These are phyloP conservation scores for Plebejus anna DNA, from an alignment of 2,888 invertebrate genomes.

Conservation along the genomic window DNA sequence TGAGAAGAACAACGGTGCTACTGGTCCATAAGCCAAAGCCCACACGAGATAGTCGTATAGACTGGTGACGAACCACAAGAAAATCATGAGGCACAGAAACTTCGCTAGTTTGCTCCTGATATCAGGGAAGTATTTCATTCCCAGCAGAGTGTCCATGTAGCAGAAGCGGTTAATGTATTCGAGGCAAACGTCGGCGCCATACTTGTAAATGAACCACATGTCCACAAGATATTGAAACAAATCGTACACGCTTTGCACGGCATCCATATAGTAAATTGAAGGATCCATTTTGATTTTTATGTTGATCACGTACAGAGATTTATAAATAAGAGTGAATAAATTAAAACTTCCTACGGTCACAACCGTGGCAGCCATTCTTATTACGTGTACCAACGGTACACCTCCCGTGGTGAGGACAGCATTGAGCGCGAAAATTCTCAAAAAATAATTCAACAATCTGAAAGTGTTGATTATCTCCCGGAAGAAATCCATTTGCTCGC, in stretches of 20 bases:
- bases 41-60: conserved; percentile 53
- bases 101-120: conserved; percentile 47
- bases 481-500: background rate
- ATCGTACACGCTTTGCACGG: conserved; percentile 54
- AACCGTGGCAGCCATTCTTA: background rate
- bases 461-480: background rate
- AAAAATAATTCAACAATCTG: background rate
- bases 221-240: conserved; percentile 56
- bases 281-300: conserved; percentile 38
- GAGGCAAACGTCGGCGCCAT: conserved; percentile 50
- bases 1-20: conserved; percentile 45
- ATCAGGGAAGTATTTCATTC: conserved; percentile 42
- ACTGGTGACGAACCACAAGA: conserved; percentile 49
- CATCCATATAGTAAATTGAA: conserved; percentile 52
- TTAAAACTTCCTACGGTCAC: background rate
- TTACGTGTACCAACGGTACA: background rate
- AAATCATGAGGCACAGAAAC: conserved; percentile 43
- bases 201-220: conserved; percentile 54
- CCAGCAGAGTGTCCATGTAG: conserved; percentile 53
- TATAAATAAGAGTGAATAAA: background rate
- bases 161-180: conserved; percentile 57
- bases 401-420: background rate
- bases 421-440: background rate
- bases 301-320: background rate
- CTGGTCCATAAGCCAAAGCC: conserved; percentile 47